phyloP scores from a whole-genome alignment of 2,888 invertebrate genomes.

The Drosophila anomalata region DNA sequence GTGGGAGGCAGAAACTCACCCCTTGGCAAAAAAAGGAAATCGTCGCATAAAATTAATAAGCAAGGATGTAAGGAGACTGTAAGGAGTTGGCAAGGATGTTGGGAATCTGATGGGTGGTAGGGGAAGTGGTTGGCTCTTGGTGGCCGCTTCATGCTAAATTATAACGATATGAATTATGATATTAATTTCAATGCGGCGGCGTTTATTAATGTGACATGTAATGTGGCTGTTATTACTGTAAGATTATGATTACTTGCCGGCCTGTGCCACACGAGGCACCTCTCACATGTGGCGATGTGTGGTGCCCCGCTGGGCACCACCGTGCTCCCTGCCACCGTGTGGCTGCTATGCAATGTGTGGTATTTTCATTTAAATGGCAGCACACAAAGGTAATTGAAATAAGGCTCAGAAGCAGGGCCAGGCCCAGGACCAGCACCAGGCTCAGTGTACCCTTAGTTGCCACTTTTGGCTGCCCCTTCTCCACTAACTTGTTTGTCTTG shows the following conservation, averaged over 20 bases:
- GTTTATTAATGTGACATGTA: constrained; percentile 82
- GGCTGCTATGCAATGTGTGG: constrained; percentile 70
- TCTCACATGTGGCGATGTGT: constrained; percentile 43
- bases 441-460: not conserved
- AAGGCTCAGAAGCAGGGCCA: constrained; percentile 45
- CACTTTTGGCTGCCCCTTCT: not conserved
- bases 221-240: constrained; percentile 77
- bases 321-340: constrained; percentile 47
- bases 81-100: constrained; percentile 2
- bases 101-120: constrained; percentile 42
- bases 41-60: constrained; percentile 79
- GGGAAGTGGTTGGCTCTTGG: not conserved
- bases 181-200: constrained; percentile 75
- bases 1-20: constrained; percentile 34
- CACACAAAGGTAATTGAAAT: constrained; percentile 75
- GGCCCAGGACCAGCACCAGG: constrained; percentile 5
- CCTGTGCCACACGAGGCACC: constrained; percentile 30
- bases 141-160: constrained; percentile 71
- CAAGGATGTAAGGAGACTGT: constrained; percentile 39
- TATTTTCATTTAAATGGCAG: constrained; percentile 76
- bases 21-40: constrained; percentile 30
- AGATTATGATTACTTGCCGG: constrained; percentile 74
- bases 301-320: constrained; percentile 43
- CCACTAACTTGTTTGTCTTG: constrained; percentile 69
- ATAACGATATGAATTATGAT: constrained; percentile 81